A percentile compares a stretch with the other conserved stretches of the same genome.
Evolutionary conservation across 2,797 vertebrate genomes (phyloP).

Genomic region (Anisognathus igniventris): DNA sequence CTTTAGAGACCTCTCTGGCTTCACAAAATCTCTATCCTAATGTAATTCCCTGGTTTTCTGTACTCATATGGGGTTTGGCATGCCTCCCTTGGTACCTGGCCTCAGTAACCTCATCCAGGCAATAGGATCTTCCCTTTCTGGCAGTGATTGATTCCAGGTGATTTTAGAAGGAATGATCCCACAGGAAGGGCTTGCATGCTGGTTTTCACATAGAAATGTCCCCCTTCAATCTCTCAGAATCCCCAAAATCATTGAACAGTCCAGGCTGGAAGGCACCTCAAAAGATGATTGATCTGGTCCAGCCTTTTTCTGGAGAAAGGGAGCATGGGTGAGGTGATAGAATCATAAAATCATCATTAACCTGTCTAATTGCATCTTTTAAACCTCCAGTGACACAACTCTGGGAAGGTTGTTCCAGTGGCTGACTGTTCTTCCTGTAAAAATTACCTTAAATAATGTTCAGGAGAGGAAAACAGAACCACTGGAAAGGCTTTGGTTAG

Average conservation of each 20-base stretch:
- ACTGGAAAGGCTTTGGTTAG: not conserved
- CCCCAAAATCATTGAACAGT: not conserved
- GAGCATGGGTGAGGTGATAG: not conserved
- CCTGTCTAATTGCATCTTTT: not conserved
- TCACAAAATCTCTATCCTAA: not conserved
- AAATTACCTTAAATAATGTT: not conserved
- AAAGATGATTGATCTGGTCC: not conserved
- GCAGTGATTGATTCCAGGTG: not conserved
- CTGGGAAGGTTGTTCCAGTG: not conserved
- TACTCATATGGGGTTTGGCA: rapidly evolving
- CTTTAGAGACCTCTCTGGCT: not conserved
- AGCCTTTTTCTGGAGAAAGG: not conserved
- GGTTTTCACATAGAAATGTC: not conserved
- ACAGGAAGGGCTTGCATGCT: not conserved
- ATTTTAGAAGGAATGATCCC: not conserved
- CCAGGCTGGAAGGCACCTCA: not conserved
- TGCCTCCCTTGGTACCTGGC: not conserved
- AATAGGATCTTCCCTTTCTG: not conserved
- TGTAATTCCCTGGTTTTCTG: not conserved
- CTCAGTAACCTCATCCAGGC: not conserved
- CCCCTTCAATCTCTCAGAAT: not conserved
- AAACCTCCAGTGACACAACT: not conserved
- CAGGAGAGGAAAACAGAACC: not conserved
- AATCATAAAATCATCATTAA: not conserved
- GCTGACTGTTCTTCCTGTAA: not conserved